Percentiles rank a stretch among this genome's conserved stretches.
Evolutionary conservation across 2,888 invertebrate species (phyloP).

Genomic region (Gymnocheta viridis): DNA sequence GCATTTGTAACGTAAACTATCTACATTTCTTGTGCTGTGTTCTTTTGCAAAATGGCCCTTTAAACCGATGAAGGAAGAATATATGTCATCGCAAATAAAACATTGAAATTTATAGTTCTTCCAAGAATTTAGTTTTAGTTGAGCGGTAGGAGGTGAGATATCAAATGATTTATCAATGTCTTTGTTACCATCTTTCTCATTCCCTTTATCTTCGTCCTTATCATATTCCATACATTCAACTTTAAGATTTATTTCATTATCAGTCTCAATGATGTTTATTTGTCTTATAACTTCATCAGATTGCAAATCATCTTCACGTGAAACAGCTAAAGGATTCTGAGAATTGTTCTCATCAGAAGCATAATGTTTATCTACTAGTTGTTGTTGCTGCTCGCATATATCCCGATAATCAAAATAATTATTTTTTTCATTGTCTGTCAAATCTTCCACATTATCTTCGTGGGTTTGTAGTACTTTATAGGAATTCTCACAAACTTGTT

Average conservation of each 20-base stretch:
- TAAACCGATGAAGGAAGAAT: conserved; percentile 34
- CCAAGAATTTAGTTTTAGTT: conserved; percentile 44
- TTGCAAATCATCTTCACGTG: not conserved
- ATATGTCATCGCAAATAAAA: conserved; percentile 38
- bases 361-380: not conserved
- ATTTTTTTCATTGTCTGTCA: not conserved
- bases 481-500: too few species aligned
- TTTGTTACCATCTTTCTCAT: not conserved
- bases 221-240: conserved; percentile 27
- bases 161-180: not conserved
- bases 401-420: not conserved
- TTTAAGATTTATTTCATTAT: conserved; percentile 1
- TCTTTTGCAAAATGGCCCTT: conserved; percentile 42
- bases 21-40: conserved; percentile 34
- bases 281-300: not conserved
- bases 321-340: not conserved
- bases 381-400: not conserved
- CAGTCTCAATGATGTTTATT: not conserved
- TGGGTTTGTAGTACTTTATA: too few species aligned
- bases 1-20: conserved; percentile 72
- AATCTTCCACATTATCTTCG: not conserved
- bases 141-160: not conserved
- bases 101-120: conserved; percentile 48
- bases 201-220: conserved; percentile 27
- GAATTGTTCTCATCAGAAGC: not conserved